phyloP scores from a whole-genome alignment of 1,140 invertebrate species.

The Aleiodes sp. region DNA sequence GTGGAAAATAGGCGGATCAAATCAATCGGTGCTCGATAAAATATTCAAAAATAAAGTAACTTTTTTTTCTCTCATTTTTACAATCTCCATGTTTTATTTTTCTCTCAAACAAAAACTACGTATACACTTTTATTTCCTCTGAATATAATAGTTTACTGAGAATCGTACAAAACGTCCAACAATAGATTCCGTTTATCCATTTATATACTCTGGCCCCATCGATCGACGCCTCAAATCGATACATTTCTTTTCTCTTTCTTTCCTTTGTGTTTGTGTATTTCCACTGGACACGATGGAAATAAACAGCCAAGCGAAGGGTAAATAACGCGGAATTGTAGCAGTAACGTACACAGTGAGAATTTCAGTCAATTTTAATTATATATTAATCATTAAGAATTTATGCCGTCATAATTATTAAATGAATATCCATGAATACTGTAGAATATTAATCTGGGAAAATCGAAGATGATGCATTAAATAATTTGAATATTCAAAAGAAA shows the following conservation, averaged over 20 bases:
- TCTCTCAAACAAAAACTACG: background rate
- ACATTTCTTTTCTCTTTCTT: background rate
- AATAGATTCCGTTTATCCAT: constrained; percentile 13
- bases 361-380: too few relatives aligned
- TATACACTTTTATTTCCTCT: background rate
- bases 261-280: background rate
- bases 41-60: too few relatives aligned
- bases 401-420: background rate
- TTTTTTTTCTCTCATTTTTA: too few relatives aligned
- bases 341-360: constrained; percentile 12
- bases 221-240: constrained; percentile 15
- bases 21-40: too few relatives aligned
- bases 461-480: too few relatives aligned
- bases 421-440: background rate
- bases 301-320: constrained; percentile 1
- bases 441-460: too few relatives aligned
- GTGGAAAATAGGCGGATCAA: too few relatives aligned
- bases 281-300: constrained; percentile 3
- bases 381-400: background rate
- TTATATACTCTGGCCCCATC: background rate
- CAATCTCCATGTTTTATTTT: too few relatives aligned
- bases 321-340: background rate
- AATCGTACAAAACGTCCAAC: background rate
- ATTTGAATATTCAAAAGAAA: too few relatives aligned
- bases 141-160: background rate